Conservation (phyloP, 2,888 invertebrate genomes). For the Spicauda simplicius region DNA sequence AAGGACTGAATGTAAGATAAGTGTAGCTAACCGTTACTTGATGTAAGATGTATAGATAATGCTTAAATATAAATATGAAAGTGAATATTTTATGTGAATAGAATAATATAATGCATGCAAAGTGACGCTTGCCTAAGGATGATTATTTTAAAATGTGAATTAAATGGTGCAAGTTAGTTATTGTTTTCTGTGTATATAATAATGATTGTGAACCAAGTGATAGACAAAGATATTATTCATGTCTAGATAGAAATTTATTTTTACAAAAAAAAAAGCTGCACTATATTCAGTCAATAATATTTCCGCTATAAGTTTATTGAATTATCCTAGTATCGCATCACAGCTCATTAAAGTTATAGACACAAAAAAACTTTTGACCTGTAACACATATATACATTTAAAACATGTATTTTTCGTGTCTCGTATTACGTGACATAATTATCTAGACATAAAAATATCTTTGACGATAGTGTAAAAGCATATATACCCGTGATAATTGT, state of each 20-base stretch:
- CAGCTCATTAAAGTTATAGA: no score
- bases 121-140: constrained; percentile 13
- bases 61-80: no score
- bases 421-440: no score
- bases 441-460: constrained; percentile 1
- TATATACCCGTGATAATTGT: not conserved
- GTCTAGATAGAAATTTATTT: not conserved
- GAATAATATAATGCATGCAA: not conserved
- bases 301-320: no score
- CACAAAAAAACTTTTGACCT: no score
- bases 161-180: constrained; percentile 23
- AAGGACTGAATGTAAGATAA: constrained; percentile 12
- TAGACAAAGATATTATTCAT: not conserved
- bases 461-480: not conserved
- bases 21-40: not conserved
- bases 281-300: no score
- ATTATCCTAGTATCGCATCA: no score
- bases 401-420: no score
- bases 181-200: not conserved
- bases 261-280: no score
- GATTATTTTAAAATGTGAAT: constrained; percentile 15
- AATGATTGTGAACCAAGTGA: constrained; percentile 3
- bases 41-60: constrained; percentile 1
- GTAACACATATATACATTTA: no score
- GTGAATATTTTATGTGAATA: no score